phyloP scores from a whole-genome alignment of 2,797 vertebrate genomes.

The Tokudaia tokunoshimensis region DNA sequence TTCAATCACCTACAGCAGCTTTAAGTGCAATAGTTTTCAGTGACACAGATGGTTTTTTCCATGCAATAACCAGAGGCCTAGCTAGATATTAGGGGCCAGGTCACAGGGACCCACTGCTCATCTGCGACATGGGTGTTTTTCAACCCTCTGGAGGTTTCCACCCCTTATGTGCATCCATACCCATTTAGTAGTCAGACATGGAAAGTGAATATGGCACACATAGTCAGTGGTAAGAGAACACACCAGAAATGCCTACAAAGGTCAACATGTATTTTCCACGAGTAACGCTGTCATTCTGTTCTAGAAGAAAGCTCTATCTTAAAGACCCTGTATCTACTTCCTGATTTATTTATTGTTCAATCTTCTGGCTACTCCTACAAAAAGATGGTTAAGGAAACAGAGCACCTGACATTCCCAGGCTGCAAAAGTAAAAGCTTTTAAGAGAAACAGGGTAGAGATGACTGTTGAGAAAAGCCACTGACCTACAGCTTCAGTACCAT shows the following conservation, averaged over 20 bases:
- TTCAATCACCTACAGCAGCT: not conserved
- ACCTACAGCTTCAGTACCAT: not conserved
- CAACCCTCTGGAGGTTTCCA: not conserved
- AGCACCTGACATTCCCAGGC: not conserved
- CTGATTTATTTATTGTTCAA: not conserved
- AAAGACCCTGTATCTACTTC: not conserved
- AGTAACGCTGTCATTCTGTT: not conserved
- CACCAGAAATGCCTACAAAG: not conserved
- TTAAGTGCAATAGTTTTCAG: not conserved
- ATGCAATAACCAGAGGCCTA: not conserved
- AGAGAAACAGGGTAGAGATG: not conserved
- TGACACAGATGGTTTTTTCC: not conserved
- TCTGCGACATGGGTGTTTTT: not conserved
- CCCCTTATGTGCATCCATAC: not conserved
- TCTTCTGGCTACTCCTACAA: not conserved
- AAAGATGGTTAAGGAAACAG: not conserved
- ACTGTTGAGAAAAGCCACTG: not conserved
- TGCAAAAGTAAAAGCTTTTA: not conserved
- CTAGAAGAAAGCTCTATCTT: not conserved
- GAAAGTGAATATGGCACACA: not conserved
- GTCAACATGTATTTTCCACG: not conserved
- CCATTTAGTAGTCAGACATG: not conserved
- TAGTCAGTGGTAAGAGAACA: not conserved
- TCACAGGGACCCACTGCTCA: not conserved
- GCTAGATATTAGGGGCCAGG: not conserved